Percentiles rank a stretch among this genome's conserved stretches.
Evolutionary conservation across 2,888 invertebrate genomes (phyloP).

Genomic region (Drosophila cracens): DNA sequence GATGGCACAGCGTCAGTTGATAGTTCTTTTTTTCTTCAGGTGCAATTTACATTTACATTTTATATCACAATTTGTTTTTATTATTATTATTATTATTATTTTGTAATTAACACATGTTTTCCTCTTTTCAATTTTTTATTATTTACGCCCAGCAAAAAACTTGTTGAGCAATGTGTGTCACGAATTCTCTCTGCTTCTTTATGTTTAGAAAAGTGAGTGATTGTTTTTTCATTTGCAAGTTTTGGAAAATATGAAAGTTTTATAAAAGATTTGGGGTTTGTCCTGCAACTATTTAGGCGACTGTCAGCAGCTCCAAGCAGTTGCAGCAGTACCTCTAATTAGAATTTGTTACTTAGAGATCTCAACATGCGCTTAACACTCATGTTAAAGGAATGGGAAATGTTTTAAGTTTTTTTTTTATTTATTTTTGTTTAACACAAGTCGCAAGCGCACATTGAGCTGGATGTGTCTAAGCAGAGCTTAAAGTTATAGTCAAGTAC

Average conservation of each 20-base stretch:
- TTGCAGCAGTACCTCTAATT: constrained; percentile 8
- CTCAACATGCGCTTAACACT: constrained; percentile 34
- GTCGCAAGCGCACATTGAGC: constrained; percentile 36
- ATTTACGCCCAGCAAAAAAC: constrained; percentile 69
- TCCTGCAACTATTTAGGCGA: constrained; percentile 10
- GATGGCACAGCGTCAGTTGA: constrained; percentile 77
- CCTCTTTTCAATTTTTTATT: constrained; percentile 35
- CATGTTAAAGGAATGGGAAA: constrained; percentile 50
- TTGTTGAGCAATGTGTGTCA: constrained; percentile 68
- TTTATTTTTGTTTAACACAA: constrained; percentile 21
- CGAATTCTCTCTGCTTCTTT: constrained; percentile 49
- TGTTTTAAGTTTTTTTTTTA: constrained; percentile 8
- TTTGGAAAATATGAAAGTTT: constrained; percentile 33
- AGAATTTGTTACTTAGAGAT: constrained; percentile 8
- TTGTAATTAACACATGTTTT: constrained; percentile 66
- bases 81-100: constrained; percentile 62
- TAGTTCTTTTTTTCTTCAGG: constrained; percentile 68
- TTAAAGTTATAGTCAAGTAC: constrained; percentile 11
- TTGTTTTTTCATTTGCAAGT: constrained; percentile 21
- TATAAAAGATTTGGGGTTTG: background rate
- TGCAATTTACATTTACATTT: constrained; percentile 76
- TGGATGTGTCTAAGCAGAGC: constrained; percentile 13
- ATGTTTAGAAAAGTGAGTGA: constrained; percentile 23
- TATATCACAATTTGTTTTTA: constrained; percentile 75
- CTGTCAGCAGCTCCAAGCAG: background rate